Evolutionary conservation across 1,140 invertebrate species (phyloP), one percentile per base, ranked within the genome.

Genomic region (Leptinotarsa undecemlineata): DNA sequence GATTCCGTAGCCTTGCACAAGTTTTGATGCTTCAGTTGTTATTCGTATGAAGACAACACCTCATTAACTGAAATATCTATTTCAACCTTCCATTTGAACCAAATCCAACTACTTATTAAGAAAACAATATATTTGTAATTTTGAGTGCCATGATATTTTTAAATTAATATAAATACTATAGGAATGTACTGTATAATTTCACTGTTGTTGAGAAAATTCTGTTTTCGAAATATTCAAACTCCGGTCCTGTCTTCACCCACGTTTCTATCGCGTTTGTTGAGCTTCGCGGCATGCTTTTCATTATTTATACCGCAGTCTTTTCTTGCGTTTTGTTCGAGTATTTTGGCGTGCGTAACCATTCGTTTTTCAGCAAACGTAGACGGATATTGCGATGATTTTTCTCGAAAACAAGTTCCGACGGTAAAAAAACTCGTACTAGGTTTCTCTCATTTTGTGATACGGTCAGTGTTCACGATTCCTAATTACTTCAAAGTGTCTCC

Each of bases 391-490:
- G 21, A 19, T 64, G 5, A 19, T 21, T 64, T 64, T 26, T 64
- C 3, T 23, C 0, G 15, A 19, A 26, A 26, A 64, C 62, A 17
- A 15, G 8, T 26, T 15, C 62, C 23, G 62, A n/a, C 23, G 62
- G 20, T 64, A 26, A 64, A 64, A 8, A 21, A n/a, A 14, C 62
- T 64, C 20, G 51, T 57, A 57, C 15, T 57, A 15, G 51, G n/a
- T 57, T 19, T 57, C 51, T 57, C 51, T 57, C n/a, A n/a, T 57
- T 57, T 57, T 17, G 51, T 57, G 51, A 57, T 57, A 57, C 51
- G n/a, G 51, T 57, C n/a, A 69, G 68, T 73, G 72, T 78, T 76
- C 79, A 81, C 79, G 74, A 79, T 81, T 78, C 78, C 78, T 21
- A 75, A 77, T 68, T 78, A 76, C 74, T 78, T 81, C 67, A 72